Conservation (phyloP, 2,888 invertebrate genomes). For the Lottia gigantea region DNA sequence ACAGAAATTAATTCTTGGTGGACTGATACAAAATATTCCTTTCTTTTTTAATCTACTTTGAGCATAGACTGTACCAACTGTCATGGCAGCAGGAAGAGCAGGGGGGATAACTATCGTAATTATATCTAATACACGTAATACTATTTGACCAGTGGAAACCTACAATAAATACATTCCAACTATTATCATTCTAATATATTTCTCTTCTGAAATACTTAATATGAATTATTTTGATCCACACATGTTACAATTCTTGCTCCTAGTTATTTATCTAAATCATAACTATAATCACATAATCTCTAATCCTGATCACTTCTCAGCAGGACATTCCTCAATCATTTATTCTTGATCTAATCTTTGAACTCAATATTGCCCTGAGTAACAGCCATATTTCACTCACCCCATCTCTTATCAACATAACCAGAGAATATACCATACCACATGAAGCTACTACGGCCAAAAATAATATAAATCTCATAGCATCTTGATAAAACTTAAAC, state of each 20-base stretch:
- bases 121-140: constrained; percentile 86
- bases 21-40: constrained; percentile 90
- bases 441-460: constrained; percentile 81
- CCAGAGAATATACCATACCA: constrained; percentile 87
- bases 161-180: constrained; percentile 18
- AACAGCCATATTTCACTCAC: constrained; percentile 32
- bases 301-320: no score
- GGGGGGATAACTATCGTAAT: constrained; percentile 96
- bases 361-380: no score
- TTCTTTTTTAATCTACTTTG: constrained; percentile 83
- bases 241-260: no score
- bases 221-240: no score
- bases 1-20: constrained; percentile 91
- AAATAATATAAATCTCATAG: constrained; percentile 80
- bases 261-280: no score
- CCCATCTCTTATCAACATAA: constrained; percentile 74
- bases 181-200: no score
- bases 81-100: constrained; percentile 96
- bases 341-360: no score
- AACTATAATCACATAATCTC: no score
- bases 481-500: constrained; percentile 93
- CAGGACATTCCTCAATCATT: no score
- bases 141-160: constrained; percentile 65
- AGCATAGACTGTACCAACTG: constrained; percentile 91
- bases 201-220: no score